Evolutionary conservation across 2,888 invertebrate species (phyloP), one percentile per base, ranked within the genome.

Genomic region (Brachypalpus laphriformis): DNA sequence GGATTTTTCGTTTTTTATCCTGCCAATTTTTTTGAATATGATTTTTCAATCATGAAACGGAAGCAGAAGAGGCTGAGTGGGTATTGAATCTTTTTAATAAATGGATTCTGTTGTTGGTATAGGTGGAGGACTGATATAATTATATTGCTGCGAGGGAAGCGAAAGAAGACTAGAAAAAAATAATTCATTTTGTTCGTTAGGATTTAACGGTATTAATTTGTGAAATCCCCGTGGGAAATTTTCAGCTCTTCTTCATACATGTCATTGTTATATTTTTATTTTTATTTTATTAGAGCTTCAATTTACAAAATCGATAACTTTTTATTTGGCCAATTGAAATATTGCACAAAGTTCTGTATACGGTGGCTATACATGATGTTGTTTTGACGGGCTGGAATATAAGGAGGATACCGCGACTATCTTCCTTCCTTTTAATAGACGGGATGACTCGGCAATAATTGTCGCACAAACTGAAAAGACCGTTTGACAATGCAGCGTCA

Each of bases 171-270:
- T 4, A 18, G n/a, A 40, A 20, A 22, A 40, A 61, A 20, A 42
- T 25, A 37, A 61, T 25, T 40, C 28, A 61, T 45, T 63, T 63
- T 47, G 22, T 61, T 61, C 61, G 28, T 31, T 47, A 47, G 61
- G 63, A 63, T 63, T 63, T 63, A 47, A 47, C 11, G 18, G 47
- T 8, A 63, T 47, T 63, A 47, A 63, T 47, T 63, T 47, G 22
- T 14, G 31, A 63, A 63, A 63, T 47, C 63, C 63, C 45, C 47
- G 63, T 63, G 63, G 63, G 63, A 63, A 63, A 63, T 63, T 31
- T 11, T 31, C 1, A 45, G 28, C 61, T 57, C 54, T 40, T 34
- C 59, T 59, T n/a, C n/a, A n/a, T n/a, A n/a, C 40, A 14, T 40
- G 34, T 31, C 16, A 18, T 9, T 61, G 61, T 45, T 22, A 59